These are phyloP conservation scores for Gallirallus australis DNA, from an alignment of 2,797 vertebrate genomes.

Conservation along the genomic window DNA sequence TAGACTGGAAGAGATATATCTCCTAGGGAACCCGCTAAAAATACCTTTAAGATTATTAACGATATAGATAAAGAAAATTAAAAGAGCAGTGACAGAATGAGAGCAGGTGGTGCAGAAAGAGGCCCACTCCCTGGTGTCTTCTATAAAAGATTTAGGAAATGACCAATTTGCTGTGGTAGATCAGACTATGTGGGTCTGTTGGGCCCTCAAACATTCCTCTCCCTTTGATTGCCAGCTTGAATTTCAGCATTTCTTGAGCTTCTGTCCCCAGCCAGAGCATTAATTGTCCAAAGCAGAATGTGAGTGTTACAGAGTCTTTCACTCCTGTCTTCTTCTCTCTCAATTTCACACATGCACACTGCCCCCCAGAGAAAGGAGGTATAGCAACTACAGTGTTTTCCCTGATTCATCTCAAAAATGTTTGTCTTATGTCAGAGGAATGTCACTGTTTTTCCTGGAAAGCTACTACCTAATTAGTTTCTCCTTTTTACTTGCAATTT, in stretches of 20 bases:
- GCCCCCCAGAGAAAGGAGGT: neutral
- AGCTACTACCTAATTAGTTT: neutral
- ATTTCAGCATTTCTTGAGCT: neutral
- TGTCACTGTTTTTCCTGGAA: neutral
- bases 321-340: neutral
- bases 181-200: neutral
- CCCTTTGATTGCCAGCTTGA: neutral
- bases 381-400: neutral
- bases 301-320: neutral
- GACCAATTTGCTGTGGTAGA: neutral
- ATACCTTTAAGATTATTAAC: conserved; percentile 58
- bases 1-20: conserved; percentile 16
- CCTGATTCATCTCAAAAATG: neutral
- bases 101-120: conserved; percentile 10
- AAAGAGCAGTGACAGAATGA: conserved; percentile 50
- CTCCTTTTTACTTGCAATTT: neutral
- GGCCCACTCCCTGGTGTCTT: neutral
- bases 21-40: conserved; percentile 61
- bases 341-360: neutral
- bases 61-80: conserved; percentile 61
- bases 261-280: neutral
- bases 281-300: neutral
- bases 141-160: neutral
- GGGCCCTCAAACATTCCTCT: neutral
- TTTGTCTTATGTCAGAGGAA: neutral